These are phyloP conservation scores for Lindbergichthys nudifrons DNA, from an alignment of 2,797 vertebrate genomes.

Conservation along the genomic window DNA sequence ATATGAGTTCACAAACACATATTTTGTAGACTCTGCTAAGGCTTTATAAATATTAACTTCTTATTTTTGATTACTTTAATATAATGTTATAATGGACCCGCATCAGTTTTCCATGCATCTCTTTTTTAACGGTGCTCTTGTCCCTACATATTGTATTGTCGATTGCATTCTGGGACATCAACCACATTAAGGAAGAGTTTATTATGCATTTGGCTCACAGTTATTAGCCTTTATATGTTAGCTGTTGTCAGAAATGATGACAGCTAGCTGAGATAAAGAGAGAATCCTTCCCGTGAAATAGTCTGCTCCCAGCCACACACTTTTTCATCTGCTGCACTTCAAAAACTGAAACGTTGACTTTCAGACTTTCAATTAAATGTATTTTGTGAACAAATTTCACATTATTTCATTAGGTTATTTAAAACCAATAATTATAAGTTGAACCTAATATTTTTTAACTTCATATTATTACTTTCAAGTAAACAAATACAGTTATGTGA, in stretches of 20 bases:
- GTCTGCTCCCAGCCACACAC: neutral
- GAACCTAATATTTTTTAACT: no score
- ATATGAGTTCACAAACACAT: neutral
- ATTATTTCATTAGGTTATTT: no score
- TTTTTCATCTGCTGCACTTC: neutral
- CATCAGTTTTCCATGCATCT: neutral
- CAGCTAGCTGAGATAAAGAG: neutral
- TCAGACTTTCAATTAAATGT: no score
- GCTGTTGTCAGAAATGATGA: neutral
- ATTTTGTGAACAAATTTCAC: no score
- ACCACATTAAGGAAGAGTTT: neutral
- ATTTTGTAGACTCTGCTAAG: neutral
- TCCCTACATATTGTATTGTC: no score
- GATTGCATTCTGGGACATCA: slow-evolving; percentile 7
- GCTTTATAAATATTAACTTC: neutral
- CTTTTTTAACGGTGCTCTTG: neutral
- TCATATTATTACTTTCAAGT: no score
- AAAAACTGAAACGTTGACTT: no score
- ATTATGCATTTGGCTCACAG: neutral
- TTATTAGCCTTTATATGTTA: neutral
- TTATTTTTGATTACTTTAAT: neutral
- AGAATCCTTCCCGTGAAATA: neutral
- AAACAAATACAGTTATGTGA: no score
- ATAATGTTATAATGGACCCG: neutral
- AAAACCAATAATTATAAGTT: no score